phyloP scores from a whole-genome alignment of 2,113 vertebrate genomes.

The Psittacus erithacus region DNA sequence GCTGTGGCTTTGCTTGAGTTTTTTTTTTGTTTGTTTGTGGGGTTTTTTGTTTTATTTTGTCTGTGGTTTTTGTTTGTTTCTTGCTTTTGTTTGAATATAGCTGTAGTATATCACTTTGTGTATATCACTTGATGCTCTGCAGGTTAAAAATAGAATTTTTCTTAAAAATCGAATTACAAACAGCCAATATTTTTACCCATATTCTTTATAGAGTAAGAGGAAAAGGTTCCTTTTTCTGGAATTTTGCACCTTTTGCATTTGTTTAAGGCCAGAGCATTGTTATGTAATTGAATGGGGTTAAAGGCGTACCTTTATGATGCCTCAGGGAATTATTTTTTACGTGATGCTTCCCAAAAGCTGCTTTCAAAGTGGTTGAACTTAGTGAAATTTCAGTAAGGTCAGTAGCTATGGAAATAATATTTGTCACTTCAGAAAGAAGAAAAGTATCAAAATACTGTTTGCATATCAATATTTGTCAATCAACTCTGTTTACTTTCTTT shows the following conservation, averaged over 20 bases:
- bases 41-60: not conserved
- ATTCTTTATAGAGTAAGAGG: not conserved
- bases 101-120: not conserved
- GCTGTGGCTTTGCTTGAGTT: not conserved
- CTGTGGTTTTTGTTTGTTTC: not conserved
- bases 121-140: not conserved
- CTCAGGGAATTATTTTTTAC: not conserved
- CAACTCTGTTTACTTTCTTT: not conserved
- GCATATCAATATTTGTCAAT: not conserved
- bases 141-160: not conserved
- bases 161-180: not conserved
- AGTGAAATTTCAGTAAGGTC: not conserved
- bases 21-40: not conserved
- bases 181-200: not conserved
- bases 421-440: not conserved
- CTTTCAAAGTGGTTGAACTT: not conserved
- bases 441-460: not conserved
- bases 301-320: not conserved
- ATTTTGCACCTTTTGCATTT: not conserved
- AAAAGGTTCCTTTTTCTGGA: not conserved
- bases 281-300: not conserved
- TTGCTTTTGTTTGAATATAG: not conserved
- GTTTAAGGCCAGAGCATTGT: not conserved
- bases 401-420: not conserved
- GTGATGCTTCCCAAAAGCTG: not conserved